These are phyloP conservation scores for Riptortus pedestris DNA, from an alignment of 1,140 invertebrate species.

Conservation along the genomic window DNA sequence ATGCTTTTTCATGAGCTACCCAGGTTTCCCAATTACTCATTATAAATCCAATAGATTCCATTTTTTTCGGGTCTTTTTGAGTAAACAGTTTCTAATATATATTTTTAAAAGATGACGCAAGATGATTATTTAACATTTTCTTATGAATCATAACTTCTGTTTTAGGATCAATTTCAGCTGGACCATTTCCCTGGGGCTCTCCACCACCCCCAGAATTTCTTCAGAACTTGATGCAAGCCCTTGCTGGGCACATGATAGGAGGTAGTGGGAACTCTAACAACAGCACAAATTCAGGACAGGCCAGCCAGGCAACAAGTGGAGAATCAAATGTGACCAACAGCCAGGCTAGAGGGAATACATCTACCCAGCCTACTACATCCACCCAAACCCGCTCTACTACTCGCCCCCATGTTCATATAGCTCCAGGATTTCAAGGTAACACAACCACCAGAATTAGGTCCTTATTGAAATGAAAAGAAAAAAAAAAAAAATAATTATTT, in stretches of 20 bases:
- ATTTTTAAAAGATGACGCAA: too few species aligned
- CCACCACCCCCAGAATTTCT: conserved; percentile 42
- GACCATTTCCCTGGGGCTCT: conserved; percentile 33
- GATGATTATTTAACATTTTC: too few species aligned
- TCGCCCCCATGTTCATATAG: conserved; percentile 50
- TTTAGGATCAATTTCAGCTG: conserved; percentile 10
- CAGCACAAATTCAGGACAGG: background rate
- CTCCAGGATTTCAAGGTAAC: conserved; percentile 30
- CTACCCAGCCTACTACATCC: conserved; percentile 53
- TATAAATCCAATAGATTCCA: too few species aligned
- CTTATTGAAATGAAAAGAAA: too few species aligned
- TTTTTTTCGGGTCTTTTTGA: too few species aligned
- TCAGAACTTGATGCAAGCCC: conserved; percentile 48
- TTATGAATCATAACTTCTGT: too few species aligned
- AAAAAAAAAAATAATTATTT: too few species aligned
- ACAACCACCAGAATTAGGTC: too few species aligned
- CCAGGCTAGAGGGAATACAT: conserved; percentile 43
- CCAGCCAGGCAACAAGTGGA: background rate
- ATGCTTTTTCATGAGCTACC: too few species aligned
- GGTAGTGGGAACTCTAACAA: background rate
- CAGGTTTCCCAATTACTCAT: too few species aligned
- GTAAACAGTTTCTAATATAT: too few species aligned
- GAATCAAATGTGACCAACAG: conserved; percentile 26
- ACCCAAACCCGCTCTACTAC: conserved; percentile 52
- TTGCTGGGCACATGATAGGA: conserved; percentile 29